Evolutionary conservation across 2,888 invertebrate genomes (phyloP), one percentile per base, ranked within the genome.

Genomic region (Psylliodes chrysocephalus): DNA sequence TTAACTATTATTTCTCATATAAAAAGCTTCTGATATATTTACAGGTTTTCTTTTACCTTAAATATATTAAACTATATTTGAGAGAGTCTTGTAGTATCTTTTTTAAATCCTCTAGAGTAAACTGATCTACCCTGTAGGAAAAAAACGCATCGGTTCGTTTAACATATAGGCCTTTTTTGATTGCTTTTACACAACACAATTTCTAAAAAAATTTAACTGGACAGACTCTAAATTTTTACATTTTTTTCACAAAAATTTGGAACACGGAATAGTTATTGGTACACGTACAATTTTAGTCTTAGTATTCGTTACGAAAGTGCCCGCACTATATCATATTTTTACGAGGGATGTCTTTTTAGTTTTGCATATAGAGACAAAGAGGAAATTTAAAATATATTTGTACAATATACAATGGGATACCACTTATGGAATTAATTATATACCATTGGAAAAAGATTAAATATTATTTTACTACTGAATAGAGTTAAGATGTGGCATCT

Each of bases 1-100:
- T 71, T 75, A 73, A 74, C 75, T 77, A 77, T 76, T 76, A 76
- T 72, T 72, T 73, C 78, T 79, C 81, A 81, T 82, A 82, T 81
- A 82, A 82, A 82, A 82, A 82, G 81, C 81, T 80, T 80, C 77
- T 80, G 78, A 78, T 79, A 78, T 80, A 80, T 81, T 70, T 82
- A 80, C 81, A 81, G 73, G 78, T 74, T 73, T 73, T 78, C 79
- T 73, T 73, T 78, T 79, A 78, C 79, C 79, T 79, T 79, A 79
- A 75, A 75, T 78, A 78, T 75, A 71, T 70, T 73, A 76, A 76
- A 75, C 73, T 79, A 79, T 78, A 77, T 80, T 77, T 47, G 8
- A 38, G 63, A 61, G 55, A 76, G 74, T 76, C 72, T 77, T 70
- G 63, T 47, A 47, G 38, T 67, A 28, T 60, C 51, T 56, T 54